Evolutionary conservation across 2,888 invertebrate genomes (phyloP).

Genomic region (Sinotaia quadrata): DNA sequence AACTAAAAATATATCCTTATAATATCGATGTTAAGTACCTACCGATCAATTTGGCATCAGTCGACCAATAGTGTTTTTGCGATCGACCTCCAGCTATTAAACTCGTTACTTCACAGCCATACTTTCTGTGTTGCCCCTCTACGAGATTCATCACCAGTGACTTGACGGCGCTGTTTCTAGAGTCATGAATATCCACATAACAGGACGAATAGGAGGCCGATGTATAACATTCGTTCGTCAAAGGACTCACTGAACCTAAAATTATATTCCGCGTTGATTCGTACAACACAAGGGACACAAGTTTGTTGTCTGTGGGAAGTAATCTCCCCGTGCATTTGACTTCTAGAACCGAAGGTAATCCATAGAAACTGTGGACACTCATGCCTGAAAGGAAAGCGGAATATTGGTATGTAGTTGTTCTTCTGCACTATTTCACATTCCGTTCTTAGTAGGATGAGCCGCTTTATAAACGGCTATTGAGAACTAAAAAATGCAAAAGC

Average conservation of each 20-base stretch:
- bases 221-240: constrained; percentile 2
- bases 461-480: too few species aligned
- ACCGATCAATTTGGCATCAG: too few species aligned
- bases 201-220: constrained; percentile 9
- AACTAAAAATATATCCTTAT: too few species aligned
- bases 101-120: constrained; percentile 13
- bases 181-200: constrained; percentile 7
- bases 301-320: not conserved
- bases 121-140: constrained; percentile 3
- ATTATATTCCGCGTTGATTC: not conserved
- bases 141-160: not conserved
- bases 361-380: not conserved
- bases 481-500: too few species aligned
- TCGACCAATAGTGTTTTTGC: constrained; percentile 3
- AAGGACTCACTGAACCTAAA: constrained; percentile 3
- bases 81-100: not conserved
- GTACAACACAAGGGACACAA: constrained; percentile 6
- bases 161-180: not conserved
- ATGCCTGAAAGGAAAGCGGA: not conserved
- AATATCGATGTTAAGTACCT: too few species aligned
- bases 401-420: not conserved
- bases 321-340: constrained; percentile 1
- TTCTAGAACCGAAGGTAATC: not conserved
- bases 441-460: too few species aligned
- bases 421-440: too few species aligned